A percentile compares a stretch with the other conserved stretches of the same genome.
These are phyloP conservation scores for Callorhinus ursinus DNA, from an alignment of 2,113 vertebrate genomes.

Conservation along the genomic window DNA sequence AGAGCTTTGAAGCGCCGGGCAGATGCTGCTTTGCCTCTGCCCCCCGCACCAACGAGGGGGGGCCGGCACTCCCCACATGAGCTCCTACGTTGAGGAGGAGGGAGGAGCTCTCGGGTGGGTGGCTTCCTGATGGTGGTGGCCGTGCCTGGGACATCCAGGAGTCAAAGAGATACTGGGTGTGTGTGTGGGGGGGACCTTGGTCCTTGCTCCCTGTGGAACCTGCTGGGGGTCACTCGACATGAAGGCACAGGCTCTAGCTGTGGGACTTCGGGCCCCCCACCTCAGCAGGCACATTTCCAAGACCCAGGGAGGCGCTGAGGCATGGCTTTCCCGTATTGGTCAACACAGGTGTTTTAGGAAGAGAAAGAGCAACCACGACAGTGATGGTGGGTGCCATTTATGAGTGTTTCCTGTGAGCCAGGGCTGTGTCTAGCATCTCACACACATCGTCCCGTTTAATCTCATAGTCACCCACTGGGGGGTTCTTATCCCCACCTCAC, in stretches of 20 bases:
- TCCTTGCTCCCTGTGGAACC: fast-evolving
- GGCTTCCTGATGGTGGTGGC: background rate
- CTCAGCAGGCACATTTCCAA: background rate
- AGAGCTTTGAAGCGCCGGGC: background rate
- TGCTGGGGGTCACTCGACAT: fast-evolving
- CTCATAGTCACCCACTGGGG: background rate
- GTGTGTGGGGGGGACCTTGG: fast-evolving
- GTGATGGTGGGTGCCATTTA: fast-evolving
- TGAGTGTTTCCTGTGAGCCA: fast-evolving
- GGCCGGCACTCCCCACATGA: fast-evolving
- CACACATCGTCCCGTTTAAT: too few relatives aligned
- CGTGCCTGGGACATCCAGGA: fast-evolving
- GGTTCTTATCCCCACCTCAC: background rate
- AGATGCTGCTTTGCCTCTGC: background rate
- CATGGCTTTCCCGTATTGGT: fast-evolving
- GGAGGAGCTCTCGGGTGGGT: background rate
- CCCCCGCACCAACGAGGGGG: fast-evolving
- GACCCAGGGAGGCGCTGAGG: background rate
- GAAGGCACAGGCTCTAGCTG: background rate
- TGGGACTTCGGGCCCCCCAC: background rate
- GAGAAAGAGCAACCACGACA: fast-evolving
- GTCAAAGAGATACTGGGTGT: fast-evolving
- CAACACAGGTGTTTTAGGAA: background rate
- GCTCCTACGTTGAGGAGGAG: background rate
- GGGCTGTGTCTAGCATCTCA: fast-evolving